phyloP scores from a whole-genome alignment of 2,113 vertebrate species.

The Lamprologus ornatipinnis region DNA sequence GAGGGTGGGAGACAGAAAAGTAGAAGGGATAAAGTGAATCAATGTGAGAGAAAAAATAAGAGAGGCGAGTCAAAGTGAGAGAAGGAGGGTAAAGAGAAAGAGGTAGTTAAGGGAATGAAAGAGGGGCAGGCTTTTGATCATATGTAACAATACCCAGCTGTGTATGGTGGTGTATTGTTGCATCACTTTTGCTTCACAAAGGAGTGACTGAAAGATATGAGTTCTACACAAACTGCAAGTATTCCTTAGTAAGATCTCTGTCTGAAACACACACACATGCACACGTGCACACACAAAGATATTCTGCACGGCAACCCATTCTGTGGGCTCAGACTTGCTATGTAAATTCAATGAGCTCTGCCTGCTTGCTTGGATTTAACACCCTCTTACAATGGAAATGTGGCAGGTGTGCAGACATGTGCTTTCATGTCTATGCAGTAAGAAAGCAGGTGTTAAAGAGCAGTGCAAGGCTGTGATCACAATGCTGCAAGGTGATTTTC shows the following conservation, averaged over 20 bases:
- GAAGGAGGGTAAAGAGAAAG: background rate
- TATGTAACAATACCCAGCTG: slow-evolving; percentile 13
- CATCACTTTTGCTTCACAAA: slow-evolving; percentile 49
- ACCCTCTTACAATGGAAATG: background rate
- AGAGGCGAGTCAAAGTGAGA: background rate
- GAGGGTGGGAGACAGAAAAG: background rate
- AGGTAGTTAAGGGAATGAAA: slow-evolving; percentile 6
- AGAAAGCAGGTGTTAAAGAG: background rate
- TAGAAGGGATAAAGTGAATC: slow-evolving; percentile 11
- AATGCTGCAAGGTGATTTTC: background rate
- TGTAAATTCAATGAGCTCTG: slow-evolving; percentile 13
- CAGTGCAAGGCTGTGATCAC: background rate
- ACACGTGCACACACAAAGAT: background rate
- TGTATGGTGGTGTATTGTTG: slow-evolving; percentile 14
- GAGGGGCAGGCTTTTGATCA: slow-evolving; percentile 32
- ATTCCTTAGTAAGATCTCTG: background rate
- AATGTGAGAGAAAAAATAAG: background rate
- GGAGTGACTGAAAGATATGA: slow-evolving; percentile 20
- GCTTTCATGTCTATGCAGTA: slow-evolving; percentile 1
- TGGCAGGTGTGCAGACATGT: slow-evolving; percentile 10
- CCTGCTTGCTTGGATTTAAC: slow-evolving; percentile 20
- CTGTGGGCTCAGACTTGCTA: background rate
- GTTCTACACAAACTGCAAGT: slow-evolving; percentile 13
- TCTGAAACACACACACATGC: background rate
- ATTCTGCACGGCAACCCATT: background rate